Percentiles rank a stretch among this genome's conserved stretches.
Evolutionary conservation across 2,888 invertebrate genomes (phyloP).

Genomic region (Ophonus ardosiacus): DNA sequence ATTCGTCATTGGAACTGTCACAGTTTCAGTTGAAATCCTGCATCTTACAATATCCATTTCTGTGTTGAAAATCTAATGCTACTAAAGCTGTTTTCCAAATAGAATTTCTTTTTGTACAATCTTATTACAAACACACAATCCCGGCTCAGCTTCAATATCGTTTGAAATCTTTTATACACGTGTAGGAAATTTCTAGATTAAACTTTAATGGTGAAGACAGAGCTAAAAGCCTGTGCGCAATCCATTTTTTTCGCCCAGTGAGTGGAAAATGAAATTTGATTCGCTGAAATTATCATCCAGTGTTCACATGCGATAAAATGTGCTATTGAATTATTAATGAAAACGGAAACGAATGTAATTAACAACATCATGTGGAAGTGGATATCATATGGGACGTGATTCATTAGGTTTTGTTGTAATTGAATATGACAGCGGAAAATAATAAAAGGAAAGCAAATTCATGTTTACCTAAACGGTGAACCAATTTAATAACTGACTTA

Average conservation of each 20-base stretch:
- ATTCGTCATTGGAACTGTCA: too few relatives aligned
- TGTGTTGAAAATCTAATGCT: too few relatives aligned
- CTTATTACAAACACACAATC: too few relatives aligned
- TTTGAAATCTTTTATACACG: too few relatives aligned
- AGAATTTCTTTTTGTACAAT: too few relatives aligned
- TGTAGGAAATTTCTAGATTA: too few relatives aligned
- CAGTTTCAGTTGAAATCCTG: too few relatives aligned
- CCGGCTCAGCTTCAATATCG: too few relatives aligned
- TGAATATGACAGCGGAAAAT: background rate
- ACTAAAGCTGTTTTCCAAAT: too few relatives aligned
- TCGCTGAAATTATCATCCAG: background rate
- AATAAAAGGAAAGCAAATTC: background rate
- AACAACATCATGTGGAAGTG: background rate
- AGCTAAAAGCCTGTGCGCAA: background rate
- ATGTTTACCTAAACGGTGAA: background rate
- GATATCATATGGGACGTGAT: background rate
- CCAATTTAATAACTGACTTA: background rate
- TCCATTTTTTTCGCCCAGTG: background rate
- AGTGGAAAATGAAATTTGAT: background rate
- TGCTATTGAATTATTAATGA: background rate
- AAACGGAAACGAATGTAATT: background rate
- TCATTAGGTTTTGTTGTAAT: background rate
- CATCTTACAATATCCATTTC: too few relatives aligned
- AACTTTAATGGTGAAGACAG: too few relatives aligned
- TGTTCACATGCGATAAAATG: background rate